A percentile compares a stretch with the other conserved stretches of the same genome.
Conservation (phyloP, 2,888 invertebrate genomes). For the Hymenopus coronatus region DNA sequence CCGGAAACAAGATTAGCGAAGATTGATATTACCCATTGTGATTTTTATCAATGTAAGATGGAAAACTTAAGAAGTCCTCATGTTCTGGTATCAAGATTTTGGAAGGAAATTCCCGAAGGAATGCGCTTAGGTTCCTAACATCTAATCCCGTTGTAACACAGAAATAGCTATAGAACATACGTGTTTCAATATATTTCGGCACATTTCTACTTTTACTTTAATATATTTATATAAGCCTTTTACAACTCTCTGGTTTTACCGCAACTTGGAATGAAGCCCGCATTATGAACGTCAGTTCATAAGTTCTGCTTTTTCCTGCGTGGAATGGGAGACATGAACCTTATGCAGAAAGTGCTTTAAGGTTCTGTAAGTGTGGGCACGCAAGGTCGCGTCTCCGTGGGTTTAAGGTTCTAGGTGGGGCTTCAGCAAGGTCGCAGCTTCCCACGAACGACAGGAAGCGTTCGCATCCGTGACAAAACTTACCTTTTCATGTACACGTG, state of each 20-base stretch:
- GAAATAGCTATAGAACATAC: too few relatives aligned
- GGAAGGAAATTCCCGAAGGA: too few relatives aligned
- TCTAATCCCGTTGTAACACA: too few relatives aligned
- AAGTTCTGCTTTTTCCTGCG: neutral
- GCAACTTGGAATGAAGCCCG: neutral
- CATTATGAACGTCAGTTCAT: neutral
- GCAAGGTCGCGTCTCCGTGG: neutral
- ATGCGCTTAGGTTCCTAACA: too few relatives aligned
- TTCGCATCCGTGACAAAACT: neutral
- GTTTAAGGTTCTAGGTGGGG: neutral
- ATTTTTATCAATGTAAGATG: too few relatives aligned
- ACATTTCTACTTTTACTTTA: too few relatives aligned
- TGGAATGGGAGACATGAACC: neutral
- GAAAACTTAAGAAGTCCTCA: too few relatives aligned
- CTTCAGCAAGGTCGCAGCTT: neutral
- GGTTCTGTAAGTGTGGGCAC: neutral
- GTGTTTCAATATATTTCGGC: too few relatives aligned
- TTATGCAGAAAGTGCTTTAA: neutral
- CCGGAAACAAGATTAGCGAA: too few relatives aligned
- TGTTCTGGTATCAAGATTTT: too few relatives aligned
- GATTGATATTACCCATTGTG: too few relatives aligned
- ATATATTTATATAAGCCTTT: too few relatives aligned
- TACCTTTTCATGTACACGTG: neutral
- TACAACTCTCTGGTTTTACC: neutral
- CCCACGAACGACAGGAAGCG: neutral